Evolutionary conservation across 2,113 vertebrate genomes (phyloP).

Genomic region (Bolborhynchus lineola): DNA sequence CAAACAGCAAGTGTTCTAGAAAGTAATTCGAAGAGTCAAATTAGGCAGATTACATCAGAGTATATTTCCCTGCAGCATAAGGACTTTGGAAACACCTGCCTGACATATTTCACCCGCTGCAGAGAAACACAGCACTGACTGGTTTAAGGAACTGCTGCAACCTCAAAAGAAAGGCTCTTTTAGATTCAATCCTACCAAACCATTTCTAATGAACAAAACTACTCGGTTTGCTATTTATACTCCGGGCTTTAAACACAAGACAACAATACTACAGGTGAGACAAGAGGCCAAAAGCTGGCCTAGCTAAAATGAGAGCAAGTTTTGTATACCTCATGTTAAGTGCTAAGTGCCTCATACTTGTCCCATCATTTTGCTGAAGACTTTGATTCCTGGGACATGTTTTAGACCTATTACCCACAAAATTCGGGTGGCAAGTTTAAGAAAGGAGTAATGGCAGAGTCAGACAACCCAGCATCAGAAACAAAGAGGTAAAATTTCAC

Average conservation of each 20-base stretch:
- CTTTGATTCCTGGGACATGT: background rate
- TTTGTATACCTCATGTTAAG: background rate
- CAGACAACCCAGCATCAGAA: background rate
- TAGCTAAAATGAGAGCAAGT: background rate
- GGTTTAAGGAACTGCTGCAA: conserved; percentile 21
- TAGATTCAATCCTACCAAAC: conserved; percentile 10
- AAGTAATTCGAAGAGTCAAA: conserved; percentile 77
- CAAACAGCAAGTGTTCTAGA: conserved; percentile 76
- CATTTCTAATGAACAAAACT: background rate
- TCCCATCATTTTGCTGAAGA: background rate
- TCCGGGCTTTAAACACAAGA: background rate
- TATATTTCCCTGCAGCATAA: conserved; percentile 75
- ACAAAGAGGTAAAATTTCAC: background rate
- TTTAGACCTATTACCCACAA: background rate
- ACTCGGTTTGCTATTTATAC: background rate
- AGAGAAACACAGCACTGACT: background rate
- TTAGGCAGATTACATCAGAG: conserved; percentile 83
- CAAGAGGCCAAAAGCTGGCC: background rate
- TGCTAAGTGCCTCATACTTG: background rate
- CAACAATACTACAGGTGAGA: background rate
- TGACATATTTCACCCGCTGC: conserved; percentile 72
- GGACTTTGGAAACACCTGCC: conserved; percentile 80
- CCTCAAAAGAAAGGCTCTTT: background rate
- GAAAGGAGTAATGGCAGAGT: background rate
- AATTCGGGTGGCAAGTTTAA: background rate